These are phyloP conservation scores for Nomada goodeniana DNA, from an alignment of 2,888 invertebrate species.

Conservation along the genomic window DNA sequence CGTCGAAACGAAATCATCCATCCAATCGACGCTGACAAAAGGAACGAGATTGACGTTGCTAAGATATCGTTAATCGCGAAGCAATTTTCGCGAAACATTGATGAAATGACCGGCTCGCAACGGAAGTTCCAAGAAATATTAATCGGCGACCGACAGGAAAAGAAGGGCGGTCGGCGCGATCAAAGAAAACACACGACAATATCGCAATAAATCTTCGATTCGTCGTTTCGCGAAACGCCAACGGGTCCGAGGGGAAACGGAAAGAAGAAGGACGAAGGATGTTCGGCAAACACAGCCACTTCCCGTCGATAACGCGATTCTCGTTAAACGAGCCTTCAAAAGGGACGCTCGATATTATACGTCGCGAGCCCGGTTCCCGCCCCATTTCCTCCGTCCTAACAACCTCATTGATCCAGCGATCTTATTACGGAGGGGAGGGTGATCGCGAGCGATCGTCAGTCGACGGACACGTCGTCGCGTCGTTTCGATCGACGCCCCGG, in stretches of 20 bases:
- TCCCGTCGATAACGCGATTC: constrained; percentile 53
- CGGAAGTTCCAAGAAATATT: not conserved
- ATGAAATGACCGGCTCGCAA: not conserved
- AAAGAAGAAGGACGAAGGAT: not conserved
- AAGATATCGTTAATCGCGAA: too few relatives aligned
- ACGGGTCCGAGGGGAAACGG: not conserved
- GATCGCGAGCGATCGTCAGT: constrained; percentile 41
- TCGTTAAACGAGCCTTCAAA: constrained; percentile 51
- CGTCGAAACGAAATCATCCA: too few relatives aligned
- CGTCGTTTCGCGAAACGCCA: not conserved
- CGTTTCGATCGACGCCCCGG: constrained; percentile 12
- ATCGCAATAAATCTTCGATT: constrained; percentile 32
- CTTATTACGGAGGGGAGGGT: constrained; percentile 42
- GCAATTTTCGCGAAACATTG: not conserved
- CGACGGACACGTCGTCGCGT: not conserved
- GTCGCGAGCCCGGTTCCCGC: constrained; percentile 17
- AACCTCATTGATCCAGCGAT: constrained; percentile 55
- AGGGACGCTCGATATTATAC: constrained; percentile 39
- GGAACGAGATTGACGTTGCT: too few relatives aligned
- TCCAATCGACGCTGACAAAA: too few relatives aligned
- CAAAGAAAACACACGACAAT: constrained; percentile 22
- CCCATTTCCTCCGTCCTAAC: constrained; percentile 33
- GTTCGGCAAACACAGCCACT: constrained; percentile 44
- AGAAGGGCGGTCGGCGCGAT: not conserved
- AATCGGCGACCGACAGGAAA: too few relatives aligned